Evolutionary conservation across 2,113 vertebrate genomes (phyloP).

Genomic region (Promerops cafer): DNA sequence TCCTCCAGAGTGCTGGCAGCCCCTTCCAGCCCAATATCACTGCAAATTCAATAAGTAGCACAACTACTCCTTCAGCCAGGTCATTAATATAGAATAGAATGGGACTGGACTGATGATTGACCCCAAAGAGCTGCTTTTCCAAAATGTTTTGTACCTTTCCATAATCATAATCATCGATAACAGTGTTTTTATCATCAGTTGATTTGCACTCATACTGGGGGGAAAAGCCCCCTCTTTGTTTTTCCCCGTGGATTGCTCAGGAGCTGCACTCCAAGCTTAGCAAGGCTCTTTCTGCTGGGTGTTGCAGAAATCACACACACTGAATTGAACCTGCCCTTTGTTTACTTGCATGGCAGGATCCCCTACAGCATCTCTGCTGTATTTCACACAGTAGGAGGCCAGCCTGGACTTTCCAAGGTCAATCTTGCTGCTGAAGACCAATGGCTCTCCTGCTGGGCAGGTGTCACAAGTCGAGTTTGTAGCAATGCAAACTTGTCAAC

Average conservation of each 20-base stretch:
- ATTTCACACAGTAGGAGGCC: not conserved
- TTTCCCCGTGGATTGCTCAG: not conserved
- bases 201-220: not conserved
- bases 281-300: not conserved
- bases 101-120: not conserved
- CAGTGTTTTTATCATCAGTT: not conserved
- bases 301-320: not conserved
- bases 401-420: not conserved
- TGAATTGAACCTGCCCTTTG: not conserved
- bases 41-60: not conserved
- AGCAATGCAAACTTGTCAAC: not conserved
- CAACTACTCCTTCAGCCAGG: not conserved
- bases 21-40: not conserved
- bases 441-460: not conserved
- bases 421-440: not conserved
- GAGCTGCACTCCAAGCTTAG: not conserved
- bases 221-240: not conserved
- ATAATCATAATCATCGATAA: not conserved
- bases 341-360: not conserved
- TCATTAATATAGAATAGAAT: not conserved
- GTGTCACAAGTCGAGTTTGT: constrained; percentile 3
- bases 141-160: not conserved
- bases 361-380: not conserved
- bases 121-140: not conserved
- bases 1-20: not conserved